Evolutionary conservation across 1,140 invertebrate genomes (phyloP).

Genomic region (Papilio glaucus): DNA sequence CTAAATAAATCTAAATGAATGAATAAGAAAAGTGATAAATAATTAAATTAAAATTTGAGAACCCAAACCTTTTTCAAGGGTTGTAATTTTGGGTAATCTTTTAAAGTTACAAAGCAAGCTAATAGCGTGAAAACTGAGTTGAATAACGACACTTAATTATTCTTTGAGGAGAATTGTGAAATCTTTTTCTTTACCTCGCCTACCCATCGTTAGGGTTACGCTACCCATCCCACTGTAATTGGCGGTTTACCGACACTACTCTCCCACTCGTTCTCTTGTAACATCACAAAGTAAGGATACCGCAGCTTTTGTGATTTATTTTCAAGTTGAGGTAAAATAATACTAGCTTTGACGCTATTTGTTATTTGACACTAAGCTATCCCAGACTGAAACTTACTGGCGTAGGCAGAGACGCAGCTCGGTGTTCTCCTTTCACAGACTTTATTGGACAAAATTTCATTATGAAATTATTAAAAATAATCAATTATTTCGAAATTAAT

Average conservation of each 20-base stretch:
- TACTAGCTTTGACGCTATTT: too few relatives aligned
- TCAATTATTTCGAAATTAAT: too few relatives aligned
- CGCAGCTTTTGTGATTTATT: background rate
- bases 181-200: background rate
- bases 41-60: background rate
- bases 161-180: background rate
- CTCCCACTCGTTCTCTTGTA: slow-evolving; percentile 1
- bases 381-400: too few relatives aligned
- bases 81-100: background rate
- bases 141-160: background rate
- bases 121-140: background rate
- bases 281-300: background rate
- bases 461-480: too few relatives aligned
- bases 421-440: too few relatives aligned
- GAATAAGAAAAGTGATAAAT: background rate
- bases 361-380: too few relatives aligned
- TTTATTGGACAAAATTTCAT: too few relatives aligned
- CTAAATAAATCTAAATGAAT: too few relatives aligned
- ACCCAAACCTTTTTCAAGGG: background rate
- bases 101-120: background rate
- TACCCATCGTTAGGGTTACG: background rate
- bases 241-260: slow-evolving; percentile 18
- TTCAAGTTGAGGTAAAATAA: background rate
- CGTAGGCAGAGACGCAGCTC: too few relatives aligned
- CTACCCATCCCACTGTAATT: background rate